Evolutionary conservation across 2,113 vertebrate species (phyloP).

Genomic region (Colinus virginianus): DNA sequence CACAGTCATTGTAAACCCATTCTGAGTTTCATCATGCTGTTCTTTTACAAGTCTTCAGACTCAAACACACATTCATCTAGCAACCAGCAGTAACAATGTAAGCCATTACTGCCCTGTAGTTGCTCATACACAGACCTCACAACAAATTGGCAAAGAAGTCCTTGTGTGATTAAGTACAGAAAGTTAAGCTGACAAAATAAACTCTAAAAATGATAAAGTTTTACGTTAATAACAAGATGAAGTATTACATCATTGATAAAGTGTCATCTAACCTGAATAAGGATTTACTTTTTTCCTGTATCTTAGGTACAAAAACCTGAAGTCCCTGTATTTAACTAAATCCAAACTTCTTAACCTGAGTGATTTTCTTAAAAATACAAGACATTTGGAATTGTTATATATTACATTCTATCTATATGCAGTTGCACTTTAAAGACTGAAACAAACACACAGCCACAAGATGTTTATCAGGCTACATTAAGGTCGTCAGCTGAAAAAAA

Average conservation of each 20-base stretch:
- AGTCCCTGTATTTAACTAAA: constrained; percentile 13
- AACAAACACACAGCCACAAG: not conserved
- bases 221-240: not conserved
- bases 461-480: constrained; percentile 17
- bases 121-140: not conserved
- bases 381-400: constrained; percentile 39
- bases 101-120: not conserved
- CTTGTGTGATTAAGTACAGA: not conserved
- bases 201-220: not conserved
- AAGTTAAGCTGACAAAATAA: constrained; percentile 5
- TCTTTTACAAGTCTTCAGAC: not conserved
- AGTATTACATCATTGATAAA: not conserved
- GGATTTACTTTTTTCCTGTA: not conserved
- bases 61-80: not conserved
- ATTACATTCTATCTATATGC: constrained; percentile 61
- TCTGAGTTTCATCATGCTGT: not conserved
- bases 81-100: not conserved
- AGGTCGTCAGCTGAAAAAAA: constrained; percentile 11
- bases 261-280: constrained; percentile 32
- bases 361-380: constrained; percentile 54
- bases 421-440: constrained; percentile 30
- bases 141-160: not conserved
- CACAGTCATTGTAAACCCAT: not conserved
- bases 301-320: not conserved
- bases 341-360: constrained; percentile 55